Base-by-base conservation (phyloP, 2,888 invertebrate species). In the Cantharis rustica region DNA sequence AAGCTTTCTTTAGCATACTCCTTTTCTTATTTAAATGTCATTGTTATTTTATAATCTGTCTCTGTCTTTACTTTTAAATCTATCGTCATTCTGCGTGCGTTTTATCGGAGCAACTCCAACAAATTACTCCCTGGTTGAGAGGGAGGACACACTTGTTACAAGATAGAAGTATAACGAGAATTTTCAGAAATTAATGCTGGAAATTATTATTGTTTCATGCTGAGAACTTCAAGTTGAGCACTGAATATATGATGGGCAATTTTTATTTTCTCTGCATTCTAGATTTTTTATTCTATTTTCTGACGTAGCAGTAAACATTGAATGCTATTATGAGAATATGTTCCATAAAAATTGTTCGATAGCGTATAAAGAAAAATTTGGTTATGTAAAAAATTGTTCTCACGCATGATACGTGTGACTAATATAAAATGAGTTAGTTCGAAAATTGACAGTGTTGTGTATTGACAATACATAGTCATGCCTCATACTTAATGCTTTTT, bases 71-170 rank as follows among this genome's bases (percentile, higher is more conserved):
- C 86, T 86, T 85, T 86, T 86, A 85, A 86, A 87, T 87, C 87
- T 87, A 87, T 87, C 87, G 87, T 86, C 85, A 87, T 87, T 87
- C 86, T 85, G 86, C 85, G 87, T 87, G 86, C 86, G 86, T 87
- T 87, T 87, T 87, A 86, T 87, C 87, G 85, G 84, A 84, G 85
- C 82, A 83, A 84, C 86, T 86, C 84, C 83, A 83, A 86, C 87
- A 87, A 87, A 87, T 87, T 87, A 86, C 85, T 87, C 86, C 87
- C 83, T 73, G 75, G 82, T 75, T 76, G 78, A 78, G 75, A 73
- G 79, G 75, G 80, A 82, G 84, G 84, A 75, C 75, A 73, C 72
- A 78, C 73, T 78, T 78, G 75, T 78, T 78, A 73, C 71, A 71
- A 75, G 73, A 78, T 73, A 78, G 75, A 77, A 77, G 71, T 77